A percentile compares a stretch with the other conserved stretches of the same genome.
Evolutionary conservation across 2,888 invertebrate genomes (phyloP).

Genomic region (Ferrisia virgata): DNA sequence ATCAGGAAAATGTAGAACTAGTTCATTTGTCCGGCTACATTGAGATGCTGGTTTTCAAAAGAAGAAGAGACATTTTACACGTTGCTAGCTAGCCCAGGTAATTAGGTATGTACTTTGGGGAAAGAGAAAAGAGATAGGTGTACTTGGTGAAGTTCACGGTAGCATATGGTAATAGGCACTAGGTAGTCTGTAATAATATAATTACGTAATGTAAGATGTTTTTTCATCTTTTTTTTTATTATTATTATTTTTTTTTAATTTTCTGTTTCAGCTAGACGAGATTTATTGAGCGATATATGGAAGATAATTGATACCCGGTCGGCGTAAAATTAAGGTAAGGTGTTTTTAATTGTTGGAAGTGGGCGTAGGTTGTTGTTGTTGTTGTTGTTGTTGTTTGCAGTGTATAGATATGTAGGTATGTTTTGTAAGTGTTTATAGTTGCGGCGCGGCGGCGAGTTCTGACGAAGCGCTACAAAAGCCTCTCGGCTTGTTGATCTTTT

Average conservation of each 20-base stretch:
- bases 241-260: too few species aligned
- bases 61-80: too few species aligned
- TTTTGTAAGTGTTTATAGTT: not conserved
- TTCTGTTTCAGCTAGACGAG: too few species aligned
- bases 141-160: not conserved
- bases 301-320: not conserved
- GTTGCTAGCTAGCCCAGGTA: too few species aligned
- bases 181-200: not conserved
- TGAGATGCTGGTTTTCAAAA: too few species aligned
- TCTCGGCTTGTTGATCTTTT: not conserved
- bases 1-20: not conserved
- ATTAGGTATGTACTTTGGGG: too few species aligned
- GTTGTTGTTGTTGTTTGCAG: too few species aligned
- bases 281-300: conserved; percentile 6
- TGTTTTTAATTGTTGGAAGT: not conserved
- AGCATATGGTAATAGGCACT: not conserved
- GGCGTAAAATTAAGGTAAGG: conserved; percentile 5
- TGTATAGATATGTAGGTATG: too few species aligned
- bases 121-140: too few species aligned
- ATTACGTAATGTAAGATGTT: not conserved
- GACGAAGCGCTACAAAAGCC: not conserved
- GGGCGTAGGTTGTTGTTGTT: conserved; percentile 2
- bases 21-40: not conserved
- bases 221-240: too few species aligned
- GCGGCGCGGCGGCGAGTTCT: not conserved